Percentiles rank a stretch among this genome's conserved stretches.
These are phyloP conservation scores for Rhinophrynus dorsalis DNA, from an alignment of 2,797 vertebrate genomes.

Conservation along the genomic window DNA sequence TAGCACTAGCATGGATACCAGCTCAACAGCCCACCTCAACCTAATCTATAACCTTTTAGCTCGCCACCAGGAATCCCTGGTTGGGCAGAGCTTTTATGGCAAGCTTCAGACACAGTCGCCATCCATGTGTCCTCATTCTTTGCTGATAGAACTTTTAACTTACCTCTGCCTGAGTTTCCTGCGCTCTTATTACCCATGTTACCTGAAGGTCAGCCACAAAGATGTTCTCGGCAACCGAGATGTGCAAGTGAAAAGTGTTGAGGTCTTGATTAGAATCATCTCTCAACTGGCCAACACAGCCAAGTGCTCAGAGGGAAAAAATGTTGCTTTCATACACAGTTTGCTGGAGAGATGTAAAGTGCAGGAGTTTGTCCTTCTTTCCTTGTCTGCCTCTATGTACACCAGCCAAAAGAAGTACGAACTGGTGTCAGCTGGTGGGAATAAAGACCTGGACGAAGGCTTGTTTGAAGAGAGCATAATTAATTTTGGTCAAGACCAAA, in stretches of 20 bases:
- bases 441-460: constrained; percentile 57
- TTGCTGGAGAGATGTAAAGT: constrained; percentile 83
- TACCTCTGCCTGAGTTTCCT: constrained; percentile 88
- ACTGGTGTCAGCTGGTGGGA: constrained; percentile 52
- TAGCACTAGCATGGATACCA: constrained; percentile 85
- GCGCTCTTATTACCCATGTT: constrained; percentile 89
- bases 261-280: constrained; percentile 85
- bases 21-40: constrained; percentile 88
- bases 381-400: constrained; percentile 90
- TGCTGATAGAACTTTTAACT: constrained; percentile 87
- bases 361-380: constrained; percentile 88
- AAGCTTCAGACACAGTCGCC: constrained; percentile 75
- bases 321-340: constrained; percentile 67
- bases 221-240: constrained; percentile 89
- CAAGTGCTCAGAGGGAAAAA: constrained; percentile 58
- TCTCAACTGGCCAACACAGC: constrained; percentile 74
- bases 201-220: constrained; percentile 75
- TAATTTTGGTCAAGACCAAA: constrained; percentile 75
- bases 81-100: constrained; percentile 87
- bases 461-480: constrained; percentile 85
- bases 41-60: constrained; percentile 91
- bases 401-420: constrained; percentile 73
- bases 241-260: constrained; percentile 93
- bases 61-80: constrained; percentile 88
- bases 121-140: constrained; percentile 68